phyloP scores from a whole-genome alignment of 1,140 invertebrate genomes.

The Lordiphosa mommai region DNA sequence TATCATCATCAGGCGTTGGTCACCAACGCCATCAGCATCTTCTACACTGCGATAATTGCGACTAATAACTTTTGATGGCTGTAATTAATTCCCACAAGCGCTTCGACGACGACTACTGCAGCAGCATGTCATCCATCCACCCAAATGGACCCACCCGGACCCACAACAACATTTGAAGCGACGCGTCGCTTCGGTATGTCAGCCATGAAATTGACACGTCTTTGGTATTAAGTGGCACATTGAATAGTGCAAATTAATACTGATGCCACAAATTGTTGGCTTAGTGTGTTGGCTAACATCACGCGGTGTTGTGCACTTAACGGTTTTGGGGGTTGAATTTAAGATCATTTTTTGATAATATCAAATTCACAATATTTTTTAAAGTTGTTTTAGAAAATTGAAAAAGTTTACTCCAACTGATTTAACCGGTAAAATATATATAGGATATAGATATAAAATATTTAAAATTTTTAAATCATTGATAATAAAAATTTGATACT shows the following conservation, averaged over 20 bases:
- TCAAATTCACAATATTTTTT: no score
- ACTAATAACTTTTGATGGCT: conserved; percentile 77
- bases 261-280: conserved; percentile 27
- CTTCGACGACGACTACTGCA: neutral
- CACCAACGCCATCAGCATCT: conserved; percentile 11
- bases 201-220: conserved; percentile 76
- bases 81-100: conserved; percentile 73
- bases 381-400: no score
- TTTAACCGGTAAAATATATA: no score
- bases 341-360: no score
- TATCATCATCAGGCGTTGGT: neutral
- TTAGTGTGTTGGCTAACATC: conserved; percentile 17
- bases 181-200: conserved; percentile 47
- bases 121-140: neutral
- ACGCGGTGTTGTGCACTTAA: neutral
- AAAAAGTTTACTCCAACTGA: no score
- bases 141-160: conserved; percentile 14
- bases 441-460: no score
- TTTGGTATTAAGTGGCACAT: conserved; percentile 76
- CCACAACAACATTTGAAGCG: conserved; percentile 22
- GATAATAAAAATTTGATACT: no score
- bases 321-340: no score
- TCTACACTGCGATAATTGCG: conserved; percentile 70
- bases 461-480: no score
- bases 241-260: conserved; percentile 75